phyloP scores from a whole-genome alignment of 2,113 vertebrate genomes.

The Phoxinus phoxinus region DNA sequence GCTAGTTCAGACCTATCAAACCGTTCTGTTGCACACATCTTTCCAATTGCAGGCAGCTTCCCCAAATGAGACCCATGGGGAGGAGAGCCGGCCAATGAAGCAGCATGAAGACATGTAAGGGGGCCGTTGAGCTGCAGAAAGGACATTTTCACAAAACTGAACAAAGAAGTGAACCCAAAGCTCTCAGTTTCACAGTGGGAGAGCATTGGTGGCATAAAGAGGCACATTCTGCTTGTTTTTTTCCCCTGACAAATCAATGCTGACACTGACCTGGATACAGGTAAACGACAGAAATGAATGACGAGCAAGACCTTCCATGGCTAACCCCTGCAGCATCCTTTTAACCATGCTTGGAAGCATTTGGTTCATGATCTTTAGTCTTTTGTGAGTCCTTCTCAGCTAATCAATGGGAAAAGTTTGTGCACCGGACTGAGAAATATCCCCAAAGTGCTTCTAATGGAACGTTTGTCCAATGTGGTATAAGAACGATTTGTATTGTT shows the following conservation, averaged over 20 bases:
- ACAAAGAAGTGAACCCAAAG: not conserved
- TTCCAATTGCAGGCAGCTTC: conserved; percentile 71
- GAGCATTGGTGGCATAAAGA: not conserved
- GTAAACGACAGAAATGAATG: not conserved
- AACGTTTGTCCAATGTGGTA: not conserved
- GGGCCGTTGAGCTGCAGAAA: not conserved
- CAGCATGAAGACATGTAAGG: conserved; percentile 29
- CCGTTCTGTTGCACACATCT: conserved; percentile 71
- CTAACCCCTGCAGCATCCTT: not conserved
- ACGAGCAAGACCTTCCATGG: not conserved
- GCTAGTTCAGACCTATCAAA: conserved; percentile 60
- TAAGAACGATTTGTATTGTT: not conserved
- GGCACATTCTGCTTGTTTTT: not conserved
- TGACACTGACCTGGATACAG: conserved; percentile 13
- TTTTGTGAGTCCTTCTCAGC: not conserved
- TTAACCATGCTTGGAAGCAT: not conserved
- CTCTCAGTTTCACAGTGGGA: conserved; percentile 30
- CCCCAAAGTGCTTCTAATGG: not conserved
- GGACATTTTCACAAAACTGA: conserved; percentile 30
- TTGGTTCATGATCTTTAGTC: not conserved
- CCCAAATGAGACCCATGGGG: conserved; percentile 77
- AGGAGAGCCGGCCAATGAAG: conserved; percentile 63
- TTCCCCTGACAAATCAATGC: not conserved
- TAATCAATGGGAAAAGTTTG: conserved; percentile 3
- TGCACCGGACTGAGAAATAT: not conserved